phyloP scores from a whole-genome alignment of 2,797 vertebrate genomes.

The Falco novaeseelandiae region DNA sequence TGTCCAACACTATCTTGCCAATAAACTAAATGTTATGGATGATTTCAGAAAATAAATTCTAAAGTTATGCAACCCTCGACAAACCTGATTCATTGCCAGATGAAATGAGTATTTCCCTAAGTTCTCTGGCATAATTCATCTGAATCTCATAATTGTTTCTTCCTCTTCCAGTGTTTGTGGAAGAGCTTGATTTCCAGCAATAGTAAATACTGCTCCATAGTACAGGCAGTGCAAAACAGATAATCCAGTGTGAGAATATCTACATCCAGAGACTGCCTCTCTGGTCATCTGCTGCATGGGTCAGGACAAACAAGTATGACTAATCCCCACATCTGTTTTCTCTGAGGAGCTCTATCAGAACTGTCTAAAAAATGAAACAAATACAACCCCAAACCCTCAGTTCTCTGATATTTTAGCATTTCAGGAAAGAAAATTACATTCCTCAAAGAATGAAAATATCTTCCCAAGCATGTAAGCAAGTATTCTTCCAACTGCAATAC shows the following conservation, averaged over 20 bases:
- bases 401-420: background rate
- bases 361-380: background rate
- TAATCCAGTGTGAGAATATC: background rate
- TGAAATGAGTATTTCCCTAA: background rate
- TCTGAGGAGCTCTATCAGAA: background rate
- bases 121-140: background rate
- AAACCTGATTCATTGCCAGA: background rate
- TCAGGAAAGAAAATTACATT: background rate
- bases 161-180: background rate
- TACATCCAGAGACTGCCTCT: background rate
- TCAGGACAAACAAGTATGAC: background rate
- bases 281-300: background rate
- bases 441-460: background rate
- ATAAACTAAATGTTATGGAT: background rate
- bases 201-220: background rate
- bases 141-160: background rate
- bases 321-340: background rate
- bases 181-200: background rate
- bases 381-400: rapidly evolving
- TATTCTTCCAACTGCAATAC: background rate
- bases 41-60: background rate
- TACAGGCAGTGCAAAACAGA: background rate
- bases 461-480: background rate
- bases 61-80: background rate
- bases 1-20: background rate